These are phyloP conservation scores for Oscheius myriophilus DNA, from an alignment of 2,888 invertebrate genomes.

Conservation along the genomic window DNA sequence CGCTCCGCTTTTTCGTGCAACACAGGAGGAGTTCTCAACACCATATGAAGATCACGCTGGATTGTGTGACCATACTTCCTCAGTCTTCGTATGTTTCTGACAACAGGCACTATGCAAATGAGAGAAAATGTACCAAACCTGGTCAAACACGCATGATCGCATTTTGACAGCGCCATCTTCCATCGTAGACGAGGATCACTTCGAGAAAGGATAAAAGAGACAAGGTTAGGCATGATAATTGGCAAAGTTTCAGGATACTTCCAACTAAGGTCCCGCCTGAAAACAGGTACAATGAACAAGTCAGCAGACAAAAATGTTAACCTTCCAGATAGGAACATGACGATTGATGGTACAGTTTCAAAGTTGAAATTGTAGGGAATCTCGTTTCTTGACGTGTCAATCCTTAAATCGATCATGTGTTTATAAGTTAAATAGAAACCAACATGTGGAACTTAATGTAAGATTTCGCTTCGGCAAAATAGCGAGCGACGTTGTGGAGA, in stretches of 20 bases:
- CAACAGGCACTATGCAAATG: too few species aligned
- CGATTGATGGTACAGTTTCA: slow-evolving; percentile 43
- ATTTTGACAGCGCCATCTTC: slow-evolving; percentile 9
- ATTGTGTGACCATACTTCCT: neutral
- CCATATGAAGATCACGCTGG: neutral
- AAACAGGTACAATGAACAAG: neutral
- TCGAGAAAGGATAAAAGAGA: slow-evolving; percentile 45
- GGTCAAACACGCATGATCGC: slow-evolving; percentile 6
- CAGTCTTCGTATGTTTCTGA: slow-evolving; percentile 9
- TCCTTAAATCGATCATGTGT: slow-evolving; percentile 28
- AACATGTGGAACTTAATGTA: slow-evolving; percentile 47
- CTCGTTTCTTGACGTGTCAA: slow-evolving; percentile 46
- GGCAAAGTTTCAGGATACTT: slow-evolving; percentile 41
- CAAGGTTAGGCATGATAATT: slow-evolving; percentile 45
- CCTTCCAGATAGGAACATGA: slow-evolving; percentile 43
- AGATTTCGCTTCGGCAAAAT: slow-evolving; percentile 32
- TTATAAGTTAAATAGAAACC: slow-evolving; percentile 9
- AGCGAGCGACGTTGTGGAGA: slow-evolving; percentile 34
- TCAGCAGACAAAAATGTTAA: slow-evolving; percentile 2
- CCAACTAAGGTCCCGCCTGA: slow-evolving; percentile 29
- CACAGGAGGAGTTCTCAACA: too few species aligned
- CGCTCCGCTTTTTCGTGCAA: neutral
- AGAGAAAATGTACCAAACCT: neutral
- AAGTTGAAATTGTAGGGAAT: slow-evolving; percentile 49
- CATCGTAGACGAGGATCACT: slow-evolving; percentile 18